A percentile compares a stretch with the other conserved stretches of the same genome.
Evolutionary conservation across 2,888 invertebrate genomes (phyloP).

Genomic region (Plagiodera versicolora): DNA sequence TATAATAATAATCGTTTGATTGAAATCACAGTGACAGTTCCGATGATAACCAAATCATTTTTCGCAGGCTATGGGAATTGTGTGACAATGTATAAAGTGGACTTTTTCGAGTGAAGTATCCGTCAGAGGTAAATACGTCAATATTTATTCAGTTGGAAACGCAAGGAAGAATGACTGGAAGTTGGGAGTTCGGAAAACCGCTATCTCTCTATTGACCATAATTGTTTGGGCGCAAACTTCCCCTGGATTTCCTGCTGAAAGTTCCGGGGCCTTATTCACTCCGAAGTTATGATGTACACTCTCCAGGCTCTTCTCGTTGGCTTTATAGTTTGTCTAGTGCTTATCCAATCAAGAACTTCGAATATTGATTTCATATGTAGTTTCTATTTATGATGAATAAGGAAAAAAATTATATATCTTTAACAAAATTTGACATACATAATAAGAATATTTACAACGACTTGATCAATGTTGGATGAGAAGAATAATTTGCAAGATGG

Average conservation of each 20-base stretch:
- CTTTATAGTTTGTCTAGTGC: constrained; percentile 29
- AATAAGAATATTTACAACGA: too few relatives aligned
- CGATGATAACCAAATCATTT: too few relatives aligned
- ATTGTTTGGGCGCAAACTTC: constrained; percentile 39
- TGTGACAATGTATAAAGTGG: background rate
- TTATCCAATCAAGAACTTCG: constrained; percentile 33
- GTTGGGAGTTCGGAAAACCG: constrained; percentile 33
- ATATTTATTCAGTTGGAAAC: constrained; percentile 26
- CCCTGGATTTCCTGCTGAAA: constrained; percentile 30
- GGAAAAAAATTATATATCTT: too few relatives aligned
- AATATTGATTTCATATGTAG: constrained; percentile 16
- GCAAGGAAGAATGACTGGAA: constrained; percentile 29
- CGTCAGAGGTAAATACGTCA: constrained; percentile 20
- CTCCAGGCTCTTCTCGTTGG: constrained; percentile 25
- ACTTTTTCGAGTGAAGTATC: constrained; percentile 7
- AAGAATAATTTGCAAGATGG: too few relatives aligned
- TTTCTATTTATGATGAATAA: background rate
- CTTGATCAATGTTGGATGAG: too few relatives aligned
- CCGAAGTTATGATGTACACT: constrained; percentile 38
- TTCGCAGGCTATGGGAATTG: background rate
- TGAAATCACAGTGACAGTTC: too few relatives aligned
- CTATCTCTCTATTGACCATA: constrained; percentile 39
- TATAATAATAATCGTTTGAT: too few relatives aligned
- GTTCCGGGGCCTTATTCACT: constrained; percentile 37
- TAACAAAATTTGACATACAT: too few relatives aligned